Evolutionary conservation across 2,113 vertebrate species (phyloP), one percentile per base, ranked within the genome.

Genomic region (Strix aluco): DNA sequence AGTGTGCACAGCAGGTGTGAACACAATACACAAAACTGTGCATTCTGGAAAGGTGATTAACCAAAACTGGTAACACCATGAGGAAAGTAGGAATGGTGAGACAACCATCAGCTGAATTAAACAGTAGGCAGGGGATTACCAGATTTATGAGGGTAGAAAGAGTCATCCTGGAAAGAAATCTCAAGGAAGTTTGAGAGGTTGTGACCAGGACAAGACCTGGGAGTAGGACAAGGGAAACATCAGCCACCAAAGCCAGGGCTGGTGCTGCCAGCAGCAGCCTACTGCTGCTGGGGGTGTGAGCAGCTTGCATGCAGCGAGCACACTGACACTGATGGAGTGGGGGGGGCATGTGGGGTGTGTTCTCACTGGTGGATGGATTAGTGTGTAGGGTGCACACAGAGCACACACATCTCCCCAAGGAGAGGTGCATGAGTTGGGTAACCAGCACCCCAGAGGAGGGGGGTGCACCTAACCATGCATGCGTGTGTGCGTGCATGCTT

Each of bases 401-500:
- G 23, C 1, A 3, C 14, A 21, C 42, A 7, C 0, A 0, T 29
- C 19, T 69, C 29, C 21, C 12, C 13, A 69, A 9, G 30, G 20
- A 52, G 19, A 40, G 13, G 16, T 26, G 26, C 34, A 10, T 44
- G 36, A 29, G 20, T 14, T 52, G 34, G 14, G 11, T 26, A 92
- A 75, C 23, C 29, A 69, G 34, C 15, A 46, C 18, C 10, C 34
- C 34, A 58, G 18, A 47, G 27, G 18, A 51, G 3, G 4, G 4
- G 1, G 2, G 2, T 46, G 32, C 27, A 62, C 15, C 5, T 67
- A 55, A 51, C 30, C 10, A 3, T 26, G 18, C 5, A 1, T 21
- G 3, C 5, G 22, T 34, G 18, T 13, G 21, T 25, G 19, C 13
- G 29, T 9, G 20, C 26, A 29, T 30, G 13, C 12, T 65, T 58